phyloP scores from a whole-genome alignment of 2,797 vertebrate species.

The Amblyraja radiata region DNA sequence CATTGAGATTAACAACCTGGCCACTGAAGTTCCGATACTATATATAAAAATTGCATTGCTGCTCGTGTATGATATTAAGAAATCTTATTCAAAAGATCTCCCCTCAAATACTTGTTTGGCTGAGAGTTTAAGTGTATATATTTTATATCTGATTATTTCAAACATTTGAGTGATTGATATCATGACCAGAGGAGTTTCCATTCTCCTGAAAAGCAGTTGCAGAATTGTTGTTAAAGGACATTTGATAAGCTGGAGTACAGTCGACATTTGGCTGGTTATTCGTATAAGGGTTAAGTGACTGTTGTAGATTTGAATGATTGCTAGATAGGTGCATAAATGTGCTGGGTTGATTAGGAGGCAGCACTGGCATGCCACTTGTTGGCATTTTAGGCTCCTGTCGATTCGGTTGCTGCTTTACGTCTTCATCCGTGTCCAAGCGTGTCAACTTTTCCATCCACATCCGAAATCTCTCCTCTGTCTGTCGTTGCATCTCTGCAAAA shows the following conservation, averaged over 20 bases:
- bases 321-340: slow-evolving; percentile 69
- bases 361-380: slow-evolving; percentile 57
- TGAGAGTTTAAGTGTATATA: slow-evolving; percentile 2
- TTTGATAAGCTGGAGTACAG: slow-evolving; percentile 54
- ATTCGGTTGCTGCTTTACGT: slow-evolving; percentile 67
- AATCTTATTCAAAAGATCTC: slow-evolving; percentile 9
- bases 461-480: slow-evolving; percentile 87
- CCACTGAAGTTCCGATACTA: not conserved
- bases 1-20: slow-evolving; percentile 31
- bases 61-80: not conserved
- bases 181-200: slow-evolving; percentile 66
- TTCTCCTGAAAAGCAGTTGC: slow-evolving; percentile 63
- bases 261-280: slow-evolving; percentile 65
- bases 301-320: slow-evolving; percentile 60
- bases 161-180: slow-evolving; percentile 69
- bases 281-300: slow-evolving; percentile 65
- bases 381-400: slow-evolving; percentile 67
- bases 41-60: slow-evolving; percentile 1
- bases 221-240: slow-evolving; percentile 64
- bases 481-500: slow-evolving; percentile 86
- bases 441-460: slow-evolving; percentile 87
- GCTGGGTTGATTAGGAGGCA: slow-evolving; percentile 61
- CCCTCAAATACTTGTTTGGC: not conserved
- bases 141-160: slow-evolving; percentile 44
- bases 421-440: slow-evolving; percentile 73